Evolutionary conservation across 1,140 invertebrate genomes (phyloP), one percentile per base, ranked within the genome.

Genomic region (Hypothenemus hampei): DNA sequence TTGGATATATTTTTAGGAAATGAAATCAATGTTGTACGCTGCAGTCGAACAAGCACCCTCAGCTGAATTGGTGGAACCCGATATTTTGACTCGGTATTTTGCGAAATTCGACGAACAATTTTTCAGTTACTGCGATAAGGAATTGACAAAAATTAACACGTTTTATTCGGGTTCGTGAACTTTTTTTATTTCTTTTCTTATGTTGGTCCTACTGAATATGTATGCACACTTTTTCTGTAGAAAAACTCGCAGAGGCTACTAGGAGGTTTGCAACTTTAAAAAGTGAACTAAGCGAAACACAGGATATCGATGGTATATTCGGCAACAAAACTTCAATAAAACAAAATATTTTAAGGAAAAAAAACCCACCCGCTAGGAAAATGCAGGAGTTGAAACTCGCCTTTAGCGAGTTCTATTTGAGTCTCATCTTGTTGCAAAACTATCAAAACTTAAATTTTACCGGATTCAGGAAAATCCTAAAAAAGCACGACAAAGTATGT

Each of bases 401-500:
- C 0, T 99, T 98, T 72, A 97, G 93, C 66, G 97, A 99, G 78
- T 99, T 98, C 75, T 99, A 99, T 72, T 78, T 99, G 1, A 97
- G 92, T 66, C 70, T 99, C 19, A 97, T 99, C 62, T 78, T 99
- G 1, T 76, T 91, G 36, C 89, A 91, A 67, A 91, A 91, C 66
- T 92, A 91, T 67, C 88, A 91, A 69, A 97, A 96, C 73, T 77
- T 99, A 15, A 99, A 99, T 76, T 97, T 94, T 65, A 99, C 97
- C 11, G 97, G 97, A 0, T 99, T 99, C 76, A 81, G 97, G 51
- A 99, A 99, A 76, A 99, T 99, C 69, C 79, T 99, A n/a, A 99
- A 99, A 72, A 99, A 99, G 75, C 97, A 99, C 73, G 97, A 99
- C 74, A 99, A 99, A 82, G 89, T 98, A 75, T 65, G 62, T 39